These are phyloP conservation scores for Piaya cayana DNA, from an alignment of 2,113 vertebrate genomes.

Conservation along the genomic window DNA sequence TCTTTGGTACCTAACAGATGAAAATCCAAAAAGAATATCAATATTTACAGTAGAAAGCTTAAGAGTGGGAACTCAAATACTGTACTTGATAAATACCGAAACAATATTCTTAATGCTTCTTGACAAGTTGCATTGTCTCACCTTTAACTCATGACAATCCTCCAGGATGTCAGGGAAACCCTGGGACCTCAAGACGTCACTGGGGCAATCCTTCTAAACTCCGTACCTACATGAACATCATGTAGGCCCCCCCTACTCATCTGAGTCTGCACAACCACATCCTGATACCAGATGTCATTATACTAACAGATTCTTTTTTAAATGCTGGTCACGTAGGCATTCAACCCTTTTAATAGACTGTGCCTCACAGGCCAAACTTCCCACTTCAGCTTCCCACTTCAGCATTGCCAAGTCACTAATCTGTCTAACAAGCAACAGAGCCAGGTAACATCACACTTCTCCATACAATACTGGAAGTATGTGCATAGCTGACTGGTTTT, in stretches of 20 bases:
- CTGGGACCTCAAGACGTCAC: background rate
- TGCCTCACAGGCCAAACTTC: background rate
- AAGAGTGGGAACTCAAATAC: background rate
- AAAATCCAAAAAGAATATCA: background rate
- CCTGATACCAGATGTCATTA: background rate
- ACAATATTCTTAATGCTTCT: background rate
- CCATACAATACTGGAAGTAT: background rate
- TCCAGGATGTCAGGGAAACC: background rate
- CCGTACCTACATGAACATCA: background rate
- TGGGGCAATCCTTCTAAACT: background rate
- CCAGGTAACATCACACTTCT: background rate
- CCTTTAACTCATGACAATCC: background rate
- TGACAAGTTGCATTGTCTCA: background rate
- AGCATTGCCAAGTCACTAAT: background rate
- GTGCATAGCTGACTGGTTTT: background rate
- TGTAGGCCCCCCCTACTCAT: background rate
- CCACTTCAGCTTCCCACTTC: background rate
- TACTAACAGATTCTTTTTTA: background rate
- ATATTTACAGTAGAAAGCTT: background rate
- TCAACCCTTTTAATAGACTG: background rate
- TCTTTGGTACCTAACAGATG: background rate
- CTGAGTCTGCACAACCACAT: background rate
- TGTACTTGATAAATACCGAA: constrained; percentile 14
- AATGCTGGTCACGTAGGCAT: background rate
- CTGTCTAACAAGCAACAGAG: background rate